phyloP scores from a whole-genome alignment of 2,888 invertebrate species.

The Lasius platythorax region DNA sequence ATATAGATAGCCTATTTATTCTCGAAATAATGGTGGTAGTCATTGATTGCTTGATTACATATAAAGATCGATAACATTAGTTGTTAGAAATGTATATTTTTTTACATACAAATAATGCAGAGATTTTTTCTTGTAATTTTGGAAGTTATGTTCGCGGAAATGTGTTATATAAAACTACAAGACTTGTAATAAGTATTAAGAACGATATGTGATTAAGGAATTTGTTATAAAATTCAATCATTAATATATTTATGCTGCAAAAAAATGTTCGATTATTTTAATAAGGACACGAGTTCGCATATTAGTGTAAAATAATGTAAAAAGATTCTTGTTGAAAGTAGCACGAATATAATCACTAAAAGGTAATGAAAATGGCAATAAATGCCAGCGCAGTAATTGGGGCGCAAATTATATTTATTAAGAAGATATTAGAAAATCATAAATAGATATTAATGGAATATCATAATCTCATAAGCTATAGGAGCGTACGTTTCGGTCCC shows the following conservation, averaged over 20 bases:
- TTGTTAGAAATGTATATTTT: neutral
- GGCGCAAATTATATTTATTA: no score
- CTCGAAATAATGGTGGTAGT: slow-evolving; percentile 25
- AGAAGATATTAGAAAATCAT: no score
- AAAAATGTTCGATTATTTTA: slow-evolving; percentile 4
- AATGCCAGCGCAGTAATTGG: no score
- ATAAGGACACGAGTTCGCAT: neutral
- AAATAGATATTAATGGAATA: no score
- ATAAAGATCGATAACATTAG: slow-evolving; percentile 13
- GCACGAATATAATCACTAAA: neutral
- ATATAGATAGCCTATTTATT: slow-evolving; percentile 3
- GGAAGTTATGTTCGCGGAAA: neutral
- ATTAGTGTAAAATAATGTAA: neutral
- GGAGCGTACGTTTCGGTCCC: no score
- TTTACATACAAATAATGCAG: neutral
- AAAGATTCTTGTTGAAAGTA: neutral
- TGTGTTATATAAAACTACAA: slow-evolving; percentile 11
- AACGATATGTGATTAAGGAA: neutral
- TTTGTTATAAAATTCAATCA: neutral
- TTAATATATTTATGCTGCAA: slow-evolving; percentile 3
- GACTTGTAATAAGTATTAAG: neutral
- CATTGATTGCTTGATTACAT: slow-evolving; percentile 3
- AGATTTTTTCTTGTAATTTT: neutral
- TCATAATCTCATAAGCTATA: no score
- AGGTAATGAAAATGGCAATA: no score